These are phyloP conservation scores for Zele albiditarsus DNA, from an alignment of 2,888 invertebrate species.

Conservation along the genomic window DNA sequence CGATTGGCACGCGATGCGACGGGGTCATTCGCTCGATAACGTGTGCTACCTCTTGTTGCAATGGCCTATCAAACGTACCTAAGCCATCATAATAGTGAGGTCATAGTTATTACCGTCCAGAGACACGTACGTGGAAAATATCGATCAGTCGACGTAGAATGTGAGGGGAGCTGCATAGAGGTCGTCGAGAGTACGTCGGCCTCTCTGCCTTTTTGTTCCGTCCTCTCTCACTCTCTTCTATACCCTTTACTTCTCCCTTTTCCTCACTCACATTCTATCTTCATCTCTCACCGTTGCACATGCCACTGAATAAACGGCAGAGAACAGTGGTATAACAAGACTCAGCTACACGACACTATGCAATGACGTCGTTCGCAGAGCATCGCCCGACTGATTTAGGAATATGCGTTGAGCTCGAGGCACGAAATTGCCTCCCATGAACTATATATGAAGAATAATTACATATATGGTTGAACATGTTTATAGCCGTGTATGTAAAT, in stretches of 20 bases:
- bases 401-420: constrained; percentile 37
- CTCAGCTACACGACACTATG: constrained; percentile 39
- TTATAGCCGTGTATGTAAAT: too few species aligned
- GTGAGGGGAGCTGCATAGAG: constrained; percentile 10
- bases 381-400: constrained; percentile 43
- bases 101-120: constrained; percentile 40
- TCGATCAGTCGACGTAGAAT: constrained; percentile 40
- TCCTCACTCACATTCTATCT: not conserved
- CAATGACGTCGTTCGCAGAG: constrained; percentile 40
- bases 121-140: constrained; percentile 46
- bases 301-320: constrained; percentile 14
- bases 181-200: constrained; percentile 35
- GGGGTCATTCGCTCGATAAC: constrained; percentile 33
- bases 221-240: too few species aligned
- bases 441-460: not conserved
- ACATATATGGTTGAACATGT: not conserved
- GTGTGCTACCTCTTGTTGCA: constrained; percentile 31
- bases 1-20: constrained; percentile 37
- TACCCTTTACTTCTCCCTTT: not conserved
- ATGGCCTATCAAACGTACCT: constrained; percentile 38
- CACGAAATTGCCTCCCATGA: constrained; percentile 35
- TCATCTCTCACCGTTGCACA: not conserved
- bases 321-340: constrained; percentile 39
- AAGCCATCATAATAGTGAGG: constrained; percentile 39
- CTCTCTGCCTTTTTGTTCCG: constrained; percentile 10